A percentile compares a stretch with the other conserved stretches of the same genome.
Evolutionary conservation across 2,888 invertebrate genomes (phyloP).

Genomic region (Iselma pallidipennis): DNA sequence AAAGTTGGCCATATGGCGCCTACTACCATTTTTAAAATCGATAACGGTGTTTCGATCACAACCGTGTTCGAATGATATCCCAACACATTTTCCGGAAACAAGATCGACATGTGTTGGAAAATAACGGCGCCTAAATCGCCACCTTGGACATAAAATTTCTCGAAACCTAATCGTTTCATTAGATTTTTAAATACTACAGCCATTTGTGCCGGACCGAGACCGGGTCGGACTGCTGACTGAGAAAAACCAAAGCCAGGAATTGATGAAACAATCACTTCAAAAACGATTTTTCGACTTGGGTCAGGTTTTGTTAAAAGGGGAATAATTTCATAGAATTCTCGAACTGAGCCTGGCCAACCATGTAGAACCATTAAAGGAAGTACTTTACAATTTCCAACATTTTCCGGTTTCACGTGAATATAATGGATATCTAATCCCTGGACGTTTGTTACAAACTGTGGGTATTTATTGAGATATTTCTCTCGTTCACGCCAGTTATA

Average conservation of each 20-base stretch:
- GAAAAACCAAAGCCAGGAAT: conserved; percentile 61
- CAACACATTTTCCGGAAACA: conserved; percentile 65
- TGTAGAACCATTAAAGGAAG: conserved; percentile 75
- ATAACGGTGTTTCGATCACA: conserved; percentile 41
- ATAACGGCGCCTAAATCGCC: conserved; percentile 82
- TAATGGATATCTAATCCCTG: conserved; percentile 69
- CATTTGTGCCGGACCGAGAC: conserved; percentile 63
- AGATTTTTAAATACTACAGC: conserved; percentile 66
- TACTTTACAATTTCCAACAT: conserved; percentile 49
- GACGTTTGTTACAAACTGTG: conserved; percentile 72
- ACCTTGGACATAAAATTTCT: conserved; percentile 72
- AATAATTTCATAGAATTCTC: conserved; percentile 79
- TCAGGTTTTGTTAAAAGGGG: conserved; percentile 64
- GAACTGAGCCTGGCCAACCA: conserved; percentile 88
- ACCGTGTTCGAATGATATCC: conserved; percentile 69
- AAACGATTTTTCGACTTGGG: conserved; percentile 62
- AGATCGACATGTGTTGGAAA: conserved; percentile 62
- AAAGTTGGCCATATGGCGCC: conserved; percentile 62
- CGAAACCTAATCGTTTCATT: conserved; percentile 70
- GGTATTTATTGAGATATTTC: conserved; percentile 64
- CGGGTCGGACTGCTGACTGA: conserved; percentile 64
- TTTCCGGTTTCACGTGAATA: conserved; percentile 60
- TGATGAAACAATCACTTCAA: conserved; percentile 66
- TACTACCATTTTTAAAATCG: conserved; percentile 50
- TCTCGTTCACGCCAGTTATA: conserved; percentile 71